Evolutionary conservation across 1,140 invertebrate genomes (phyloP).

Genomic region (Odontomachus brunneus): DNA sequence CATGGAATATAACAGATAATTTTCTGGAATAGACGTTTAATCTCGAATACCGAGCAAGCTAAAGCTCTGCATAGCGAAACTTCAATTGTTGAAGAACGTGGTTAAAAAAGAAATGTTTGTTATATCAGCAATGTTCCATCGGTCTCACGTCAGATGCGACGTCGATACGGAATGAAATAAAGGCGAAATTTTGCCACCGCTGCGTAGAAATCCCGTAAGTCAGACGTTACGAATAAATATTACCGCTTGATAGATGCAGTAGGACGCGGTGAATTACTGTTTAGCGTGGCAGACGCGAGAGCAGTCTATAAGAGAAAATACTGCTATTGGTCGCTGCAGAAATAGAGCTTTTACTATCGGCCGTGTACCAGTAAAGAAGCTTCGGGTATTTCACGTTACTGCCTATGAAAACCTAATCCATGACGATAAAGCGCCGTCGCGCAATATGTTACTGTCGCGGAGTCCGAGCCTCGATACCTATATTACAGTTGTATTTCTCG

Average conservation of each 20-base stretch:
- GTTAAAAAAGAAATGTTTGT: not conserved
- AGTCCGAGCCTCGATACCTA: slow-evolving; percentile 48
- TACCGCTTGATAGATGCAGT: slow-evolving; percentile 11
- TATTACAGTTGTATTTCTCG: slow-evolving; percentile 51
- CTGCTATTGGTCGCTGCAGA: slow-evolving; percentile 40
- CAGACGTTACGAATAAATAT: slow-evolving; percentile 26
- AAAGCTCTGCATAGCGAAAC: no score
- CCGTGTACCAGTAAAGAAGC: slow-evolving; percentile 42
- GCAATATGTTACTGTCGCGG: slow-evolving; percentile 51
- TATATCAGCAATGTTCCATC: not conserved
- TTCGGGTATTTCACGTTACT: slow-evolving; percentile 55
- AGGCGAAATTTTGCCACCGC: not conserved
- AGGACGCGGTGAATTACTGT: not conserved
- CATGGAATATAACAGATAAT: no score
- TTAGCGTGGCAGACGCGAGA: slow-evolving; percentile 17
- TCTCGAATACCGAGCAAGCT: no score
- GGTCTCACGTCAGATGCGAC: not conserved
- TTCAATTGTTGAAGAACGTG: not conserved
- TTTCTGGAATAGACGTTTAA: no score
- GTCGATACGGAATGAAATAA: not conserved
- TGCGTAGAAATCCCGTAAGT: slow-evolving; percentile 3
- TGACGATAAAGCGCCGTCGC: slow-evolving; percentile 53
- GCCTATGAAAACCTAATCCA: slow-evolving; percentile 61
- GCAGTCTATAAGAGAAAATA: slow-evolving; percentile 36
- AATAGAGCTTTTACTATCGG: slow-evolving; percentile 49